These are phyloP conservation scores for Aricia agestis DNA, from an alignment of 1,140 invertebrate genomes.

Conservation along the genomic window DNA sequence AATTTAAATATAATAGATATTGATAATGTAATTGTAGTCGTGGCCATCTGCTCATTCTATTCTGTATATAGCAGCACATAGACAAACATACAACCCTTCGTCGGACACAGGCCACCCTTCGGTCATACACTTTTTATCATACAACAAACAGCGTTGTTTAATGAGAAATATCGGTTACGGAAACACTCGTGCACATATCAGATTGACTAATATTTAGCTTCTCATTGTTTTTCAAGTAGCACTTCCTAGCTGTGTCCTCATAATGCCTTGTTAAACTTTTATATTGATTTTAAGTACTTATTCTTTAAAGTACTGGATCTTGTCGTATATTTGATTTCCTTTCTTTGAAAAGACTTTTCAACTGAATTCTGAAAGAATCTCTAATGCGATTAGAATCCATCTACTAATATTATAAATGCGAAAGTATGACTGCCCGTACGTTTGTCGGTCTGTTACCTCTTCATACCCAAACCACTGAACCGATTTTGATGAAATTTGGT, in stretches of 20 bases:
- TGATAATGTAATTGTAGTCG: conserved; percentile 67
- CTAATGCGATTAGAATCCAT: too few relatives aligned
- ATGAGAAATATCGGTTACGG: conserved; percentile 73
- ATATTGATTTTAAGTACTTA: too few relatives aligned
- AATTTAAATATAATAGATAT: conserved; percentile 64
- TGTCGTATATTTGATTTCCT: too few relatives aligned
- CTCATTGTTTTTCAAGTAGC: conserved; percentile 27
- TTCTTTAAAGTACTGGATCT: too few relatives aligned
- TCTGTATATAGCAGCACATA: conserved; percentile 23
- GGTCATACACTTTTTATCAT: conserved; percentile 67
- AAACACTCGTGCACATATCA: conserved; percentile 61
- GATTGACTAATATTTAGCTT: conserved; percentile 59
- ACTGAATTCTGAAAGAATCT: too few relatives aligned
- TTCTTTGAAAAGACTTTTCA: too few relatives aligned
- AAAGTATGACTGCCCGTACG: too few relatives aligned
- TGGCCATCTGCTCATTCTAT: conserved; percentile 66
- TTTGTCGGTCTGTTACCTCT: too few relatives aligned
- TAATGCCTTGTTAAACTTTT: background rate
- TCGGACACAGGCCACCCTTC: conserved; percentile 58
- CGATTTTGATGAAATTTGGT: too few relatives aligned
- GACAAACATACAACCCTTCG: conserved; percentile 52
- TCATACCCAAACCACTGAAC: too few relatives aligned
- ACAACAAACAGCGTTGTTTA: conserved; percentile 55
- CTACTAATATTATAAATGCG: too few relatives aligned
- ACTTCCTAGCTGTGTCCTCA: background rate